These are phyloP conservation scores for Xiphophorus couchianus DNA, from an alignment of 2,113 vertebrate genomes.

Conservation along the genomic window DNA sequence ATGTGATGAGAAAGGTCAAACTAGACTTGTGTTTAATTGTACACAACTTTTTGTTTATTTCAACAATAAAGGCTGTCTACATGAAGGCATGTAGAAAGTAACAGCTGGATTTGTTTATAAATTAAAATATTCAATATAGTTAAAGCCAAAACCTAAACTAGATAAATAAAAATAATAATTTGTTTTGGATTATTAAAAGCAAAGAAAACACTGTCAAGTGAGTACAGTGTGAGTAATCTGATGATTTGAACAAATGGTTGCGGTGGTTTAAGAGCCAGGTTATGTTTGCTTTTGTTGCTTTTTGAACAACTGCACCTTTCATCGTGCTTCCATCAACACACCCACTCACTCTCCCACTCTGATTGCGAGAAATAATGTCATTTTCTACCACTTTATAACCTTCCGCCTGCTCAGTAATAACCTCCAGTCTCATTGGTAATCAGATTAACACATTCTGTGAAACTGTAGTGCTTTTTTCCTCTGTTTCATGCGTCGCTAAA, in stretches of 20 bases:
- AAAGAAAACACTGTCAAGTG: neutral
- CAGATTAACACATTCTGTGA: neutral
- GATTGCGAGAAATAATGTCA: slow-evolving; percentile 59
- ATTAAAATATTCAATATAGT: neutral
- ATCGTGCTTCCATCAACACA: slow-evolving; percentile 55
- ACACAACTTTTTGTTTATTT: neutral
- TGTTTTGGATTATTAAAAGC: neutral
- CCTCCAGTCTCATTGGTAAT: slow-evolving; percentile 2
- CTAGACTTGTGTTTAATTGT: neutral
- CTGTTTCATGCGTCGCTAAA: neutral
- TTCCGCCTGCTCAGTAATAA: slow-evolving; percentile 30
- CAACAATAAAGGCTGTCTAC: neutral
- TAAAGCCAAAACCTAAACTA: neutral
- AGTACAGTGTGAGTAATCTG: neutral
- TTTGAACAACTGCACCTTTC: slow-evolving; percentile 48
- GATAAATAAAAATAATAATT: neutral
- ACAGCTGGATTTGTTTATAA: neutral
- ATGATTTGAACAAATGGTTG: neutral
- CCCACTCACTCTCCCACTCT: slow-evolving; percentile 31
- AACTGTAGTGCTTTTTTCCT: neutral
- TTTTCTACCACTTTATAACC: slow-evolving; percentile 26
- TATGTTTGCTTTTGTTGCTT: slow-evolving; percentile 26
- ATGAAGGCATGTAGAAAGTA: neutral
- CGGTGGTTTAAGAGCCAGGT: neutral
- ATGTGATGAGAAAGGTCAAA: neutral